Percentiles rank a stretch among this genome's conserved stretches.
These are phyloP conservation scores for Meteorus colon DNA, from an alignment of 2,888 invertebrate species.

Conservation along the genomic window DNA sequence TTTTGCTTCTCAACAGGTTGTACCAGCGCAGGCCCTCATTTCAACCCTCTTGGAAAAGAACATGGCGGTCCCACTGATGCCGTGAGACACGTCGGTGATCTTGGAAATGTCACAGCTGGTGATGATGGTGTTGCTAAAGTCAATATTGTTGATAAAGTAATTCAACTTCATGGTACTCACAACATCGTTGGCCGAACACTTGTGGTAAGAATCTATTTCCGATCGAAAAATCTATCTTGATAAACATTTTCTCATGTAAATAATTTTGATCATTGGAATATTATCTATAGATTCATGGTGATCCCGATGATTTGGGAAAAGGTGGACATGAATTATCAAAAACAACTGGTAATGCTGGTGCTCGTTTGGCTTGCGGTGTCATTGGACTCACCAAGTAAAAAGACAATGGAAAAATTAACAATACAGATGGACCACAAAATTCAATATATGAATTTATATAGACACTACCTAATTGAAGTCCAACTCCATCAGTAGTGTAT, in stretches of 20 bases:
- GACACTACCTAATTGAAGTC: constrained; percentile 42
- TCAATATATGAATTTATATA: constrained; percentile 29
- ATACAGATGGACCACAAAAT: constrained; percentile 35
- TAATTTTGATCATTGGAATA: constrained; percentile 19
- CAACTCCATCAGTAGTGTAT: constrained; percentile 49
- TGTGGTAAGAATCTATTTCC: constrained; percentile 75
- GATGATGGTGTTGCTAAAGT: constrained; percentile 80
- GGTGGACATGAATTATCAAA: constrained; percentile 95
- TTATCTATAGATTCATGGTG: constrained; percentile 82
- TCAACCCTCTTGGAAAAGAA: constrained; percentile 86
- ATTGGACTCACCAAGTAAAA: constrained; percentile 81
- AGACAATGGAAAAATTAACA: constrained; percentile 20
- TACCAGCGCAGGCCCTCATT: constrained; percentile 95
- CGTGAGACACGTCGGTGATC: constrained; percentile 90
- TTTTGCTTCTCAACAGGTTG: constrained; percentile 74
- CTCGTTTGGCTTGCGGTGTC: constrained; percentile 90
- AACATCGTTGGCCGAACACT: constrained; percentile 89
- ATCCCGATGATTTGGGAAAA: constrained; percentile 93
- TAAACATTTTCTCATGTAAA: neutral
- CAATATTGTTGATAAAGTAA: constrained; percentile 78
- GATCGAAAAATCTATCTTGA: neutral
- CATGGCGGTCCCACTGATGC: constrained; percentile 87
- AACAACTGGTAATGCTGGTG: constrained; percentile 96
- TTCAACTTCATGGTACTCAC: constrained; percentile 81
- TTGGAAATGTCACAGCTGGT: constrained; percentile 87